Evolutionary conservation across 1,140 invertebrate genomes (phyloP), one percentile per base, ranked within the genome.

Genomic region (Drosophila carrolli): DNA sequence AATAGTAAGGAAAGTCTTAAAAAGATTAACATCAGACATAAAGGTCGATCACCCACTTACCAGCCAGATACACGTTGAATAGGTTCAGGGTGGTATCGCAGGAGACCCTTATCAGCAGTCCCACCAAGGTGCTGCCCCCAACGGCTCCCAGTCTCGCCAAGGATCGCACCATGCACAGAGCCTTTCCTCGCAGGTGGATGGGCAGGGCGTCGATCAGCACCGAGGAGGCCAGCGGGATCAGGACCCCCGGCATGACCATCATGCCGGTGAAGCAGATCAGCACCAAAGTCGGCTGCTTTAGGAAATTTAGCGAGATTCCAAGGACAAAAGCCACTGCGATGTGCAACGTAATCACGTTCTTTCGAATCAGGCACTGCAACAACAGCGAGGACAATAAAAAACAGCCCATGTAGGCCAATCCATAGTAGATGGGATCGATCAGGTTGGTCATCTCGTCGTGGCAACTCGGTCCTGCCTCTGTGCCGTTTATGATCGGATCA

Each of bases 111-210:
- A 73, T 41, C 5, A 67, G 9, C 1, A 68, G 1, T 4, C 63
- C 63, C 19, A 73, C 40, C 37, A 60, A 7, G 1, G n/a, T 11
- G 35, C 40, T 37, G 4, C 70, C 62, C 4, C 35, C 0, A 0
- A 68, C 27, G 2, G 38, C 44, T n/a, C 70, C 70, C 2, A 47
- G 1, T 0, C 70, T 38, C 7, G 62, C 44, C 1, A 73, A 3
- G 5, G 70, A 51, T 8, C 48, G 14, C 1, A 40, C 35, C 38
- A 67, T 8, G 23, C 54, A 51, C 8, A 74, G 8, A 0, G 66
- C 66, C 29, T 55, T 71, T 19, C 48, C 71, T 0, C 50, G 48
- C 50, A 75, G 14, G 6, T 75, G 44, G 23, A 54, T 32, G 9
- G 66, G 72, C 9, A 75, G 29, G 4, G 4, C 8, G 14, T 55